phyloP scores from a whole-genome alignment of 2,113 vertebrate species.

The Stercorarius parasiticus region DNA sequence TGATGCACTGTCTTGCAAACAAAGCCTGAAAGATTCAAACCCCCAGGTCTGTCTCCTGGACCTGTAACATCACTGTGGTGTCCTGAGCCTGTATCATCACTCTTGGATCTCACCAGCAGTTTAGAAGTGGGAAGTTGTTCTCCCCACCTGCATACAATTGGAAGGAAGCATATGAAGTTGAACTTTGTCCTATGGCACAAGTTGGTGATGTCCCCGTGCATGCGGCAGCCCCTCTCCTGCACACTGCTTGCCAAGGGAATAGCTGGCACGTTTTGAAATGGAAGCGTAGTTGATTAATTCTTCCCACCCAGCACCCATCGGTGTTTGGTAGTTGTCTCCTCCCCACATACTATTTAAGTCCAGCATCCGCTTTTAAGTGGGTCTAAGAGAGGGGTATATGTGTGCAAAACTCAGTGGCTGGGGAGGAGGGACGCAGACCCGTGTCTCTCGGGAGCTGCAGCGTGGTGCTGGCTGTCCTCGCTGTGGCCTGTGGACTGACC shows the following conservation, averaged over 20 bases:
- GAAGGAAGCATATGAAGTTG: background rate
- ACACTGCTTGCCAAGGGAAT: background rate
- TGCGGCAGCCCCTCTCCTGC: background rate
- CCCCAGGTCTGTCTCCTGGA: background rate
- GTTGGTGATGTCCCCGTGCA: rapidly evolving
- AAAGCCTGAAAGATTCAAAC: background rate
- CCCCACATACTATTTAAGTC: background rate
- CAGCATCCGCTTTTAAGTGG: background rate
- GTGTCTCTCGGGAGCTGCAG: background rate
- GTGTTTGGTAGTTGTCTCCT: background rate
- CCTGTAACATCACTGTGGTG: background rate
- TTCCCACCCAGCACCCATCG: background rate
- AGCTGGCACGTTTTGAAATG: background rate
- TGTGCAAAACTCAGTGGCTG: background rate
- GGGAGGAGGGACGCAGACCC: background rate
- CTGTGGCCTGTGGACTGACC: background rate
- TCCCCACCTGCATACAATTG: background rate
- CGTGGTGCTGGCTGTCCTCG: background rate
- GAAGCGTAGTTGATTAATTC: background rate
- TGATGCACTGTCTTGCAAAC: background rate
- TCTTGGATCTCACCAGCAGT: background rate
- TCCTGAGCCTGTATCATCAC: background rate
- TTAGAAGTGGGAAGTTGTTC: background rate
- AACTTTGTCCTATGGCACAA: background rate
- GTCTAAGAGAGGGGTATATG: background rate